These are phyloP conservation scores for Pteropus rufus DNA, from an alignment of 2,797 vertebrate species.

Conservation along the genomic window DNA sequence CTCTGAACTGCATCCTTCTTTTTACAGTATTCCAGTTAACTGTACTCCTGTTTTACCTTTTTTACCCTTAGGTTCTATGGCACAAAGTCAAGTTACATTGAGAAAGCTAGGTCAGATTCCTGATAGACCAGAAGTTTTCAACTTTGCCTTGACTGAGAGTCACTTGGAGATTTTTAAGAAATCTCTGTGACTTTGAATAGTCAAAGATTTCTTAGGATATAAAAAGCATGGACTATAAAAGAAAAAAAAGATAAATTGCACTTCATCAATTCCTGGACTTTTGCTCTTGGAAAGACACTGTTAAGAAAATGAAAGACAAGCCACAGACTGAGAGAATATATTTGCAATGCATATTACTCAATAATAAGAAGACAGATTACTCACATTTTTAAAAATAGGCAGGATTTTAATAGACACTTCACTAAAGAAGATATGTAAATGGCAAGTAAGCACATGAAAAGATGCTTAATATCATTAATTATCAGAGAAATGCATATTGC, in stretches of 20 bases:
- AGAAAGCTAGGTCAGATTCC: constrained; percentile 48
- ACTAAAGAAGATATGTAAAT: constrained; percentile 13
- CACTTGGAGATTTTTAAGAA: constrained; percentile 6
- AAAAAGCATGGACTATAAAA: constrained; percentile 36
- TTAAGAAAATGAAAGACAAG: constrained; percentile 35
- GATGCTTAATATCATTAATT: neutral
- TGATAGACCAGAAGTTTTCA: neutral
- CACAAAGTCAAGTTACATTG: constrained; percentile 33
- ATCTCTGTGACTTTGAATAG: constrained; percentile 32
- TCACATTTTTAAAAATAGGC: neutral
- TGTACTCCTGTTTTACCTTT: constrained; percentile 3
- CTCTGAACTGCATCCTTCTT: neutral
- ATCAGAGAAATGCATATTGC: neutral
- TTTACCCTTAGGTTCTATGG: neutral
- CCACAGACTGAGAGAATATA: neutral
- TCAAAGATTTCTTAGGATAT: constrained; percentile 17
- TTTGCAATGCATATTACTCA: neutral
- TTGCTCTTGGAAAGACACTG: constrained; percentile 31
- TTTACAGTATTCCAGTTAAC: neutral
- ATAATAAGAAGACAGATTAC: neutral
- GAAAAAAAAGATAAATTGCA: neutral
- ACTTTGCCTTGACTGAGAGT: neutral
- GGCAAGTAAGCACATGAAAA: neutral
- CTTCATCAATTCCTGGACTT: neutral
- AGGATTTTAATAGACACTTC: neutral